A percentile compares a stretch with the other conserved stretches of the same genome.
Evolutionary conservation across 1,140 invertebrate species (phyloP).

Genomic region (Portunus trituberculatus): DNA sequence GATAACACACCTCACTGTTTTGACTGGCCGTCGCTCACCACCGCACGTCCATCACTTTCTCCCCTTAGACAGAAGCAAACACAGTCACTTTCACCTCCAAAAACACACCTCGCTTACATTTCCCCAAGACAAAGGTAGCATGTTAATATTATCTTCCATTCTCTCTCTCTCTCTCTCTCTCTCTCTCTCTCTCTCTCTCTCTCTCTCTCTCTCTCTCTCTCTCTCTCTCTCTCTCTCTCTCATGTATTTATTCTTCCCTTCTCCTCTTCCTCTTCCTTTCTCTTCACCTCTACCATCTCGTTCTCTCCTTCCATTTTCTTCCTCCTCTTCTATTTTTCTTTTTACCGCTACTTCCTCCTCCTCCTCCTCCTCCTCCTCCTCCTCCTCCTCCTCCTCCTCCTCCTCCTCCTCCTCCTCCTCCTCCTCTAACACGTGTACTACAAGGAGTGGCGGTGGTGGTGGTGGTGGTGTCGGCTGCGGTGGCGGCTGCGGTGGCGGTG

Average conservation of each 20-base stretch:
- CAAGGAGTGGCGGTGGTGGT: background rate
- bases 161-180: constrained; percentile 27
- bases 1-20: too few species aligned
- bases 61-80: too few species aligned
- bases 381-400: background rate
- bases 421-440: background rate
- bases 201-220: background rate
- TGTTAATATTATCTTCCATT: background rate
- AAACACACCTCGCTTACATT: too few species aligned
- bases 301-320: background rate
- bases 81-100: too few species aligned
- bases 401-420: too few species aligned
- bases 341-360: background rate
- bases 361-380: background rate
- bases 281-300: background rate
- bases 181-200: background rate
- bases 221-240: background rate
- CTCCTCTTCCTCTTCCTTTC: background rate
- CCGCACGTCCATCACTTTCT: too few species aligned
- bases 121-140: background rate
- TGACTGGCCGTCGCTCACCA: too few species aligned
- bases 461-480: background rate
- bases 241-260: background rate
- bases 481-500: background rate
- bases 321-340: background rate